Conservation (phyloP, 2,113 vertebrate genomes). For the Octodon degus region DNA sequence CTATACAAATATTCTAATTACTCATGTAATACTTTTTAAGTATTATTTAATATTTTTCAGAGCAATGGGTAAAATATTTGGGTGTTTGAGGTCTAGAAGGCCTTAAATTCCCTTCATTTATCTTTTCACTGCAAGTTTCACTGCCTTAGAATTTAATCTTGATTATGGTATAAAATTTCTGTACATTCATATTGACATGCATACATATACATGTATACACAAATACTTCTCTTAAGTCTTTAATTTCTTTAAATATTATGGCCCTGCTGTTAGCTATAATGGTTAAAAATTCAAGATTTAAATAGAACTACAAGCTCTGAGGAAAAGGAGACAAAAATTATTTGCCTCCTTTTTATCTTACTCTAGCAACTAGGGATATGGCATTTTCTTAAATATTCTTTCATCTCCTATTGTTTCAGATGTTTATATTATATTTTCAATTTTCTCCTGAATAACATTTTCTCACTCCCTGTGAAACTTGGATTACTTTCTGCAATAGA, state of each 20-base stretch:
- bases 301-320: slow-evolving; percentile 1
- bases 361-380: background rate
- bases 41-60: slow-evolving; percentile 8
- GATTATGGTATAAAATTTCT: background rate
- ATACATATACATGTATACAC: background rate
- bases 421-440: background rate
- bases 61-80: background rate
- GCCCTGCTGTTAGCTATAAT: background rate
- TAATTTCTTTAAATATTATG: background rate
- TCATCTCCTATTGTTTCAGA: background rate
- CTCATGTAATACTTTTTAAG: background rate
- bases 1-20: background rate
- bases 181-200: background rate
- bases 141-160: background rate
- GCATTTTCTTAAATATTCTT: background rate
- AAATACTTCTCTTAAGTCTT: background rate
- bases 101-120: background rate
- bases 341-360: background rate
- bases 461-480: background rate
- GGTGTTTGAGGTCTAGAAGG: background rate
- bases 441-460: slow-evolving; percentile 29
- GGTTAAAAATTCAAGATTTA: background rate
- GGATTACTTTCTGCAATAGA: background rate
- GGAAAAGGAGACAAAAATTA: slow-evolving; percentile 4
- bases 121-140: background rate